phyloP scores from a whole-genome alignment of 2,888 invertebrate species.

The Pandemis corylana region DNA sequence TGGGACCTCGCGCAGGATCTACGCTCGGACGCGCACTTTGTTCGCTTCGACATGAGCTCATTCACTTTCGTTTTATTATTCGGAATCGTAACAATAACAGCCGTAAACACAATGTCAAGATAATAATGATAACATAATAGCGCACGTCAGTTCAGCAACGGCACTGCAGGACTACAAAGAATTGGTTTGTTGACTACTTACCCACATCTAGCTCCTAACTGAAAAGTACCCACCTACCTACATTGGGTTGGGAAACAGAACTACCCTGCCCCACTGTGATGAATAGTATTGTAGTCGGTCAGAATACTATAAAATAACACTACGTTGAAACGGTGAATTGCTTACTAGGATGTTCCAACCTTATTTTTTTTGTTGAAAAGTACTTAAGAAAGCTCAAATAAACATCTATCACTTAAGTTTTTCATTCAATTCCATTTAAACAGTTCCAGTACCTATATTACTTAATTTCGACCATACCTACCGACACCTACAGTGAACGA shows the following conservation, averaged over 20 bases:
- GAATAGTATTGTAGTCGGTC: too few species aligned
- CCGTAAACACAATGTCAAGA: slow-evolving; percentile 48
- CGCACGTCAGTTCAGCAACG: slow-evolving; percentile 6
- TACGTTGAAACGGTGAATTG: too few species aligned
- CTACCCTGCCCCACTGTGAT: too few species aligned
- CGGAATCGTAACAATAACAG: slow-evolving; percentile 51
- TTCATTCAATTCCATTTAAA: too few species aligned
- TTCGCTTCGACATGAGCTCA: slow-evolving; percentile 64
- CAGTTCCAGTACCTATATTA: too few species aligned
- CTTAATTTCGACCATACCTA: too few species aligned
- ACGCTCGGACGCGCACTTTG: slow-evolving; percentile 77
- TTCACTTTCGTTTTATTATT: slow-evolving; percentile 73
- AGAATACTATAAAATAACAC: too few species aligned
- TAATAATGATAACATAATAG: slow-evolving; percentile 27
- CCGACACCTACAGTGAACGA: background rate
- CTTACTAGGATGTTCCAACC: too few species aligned
- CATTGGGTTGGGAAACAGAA: too few species aligned
- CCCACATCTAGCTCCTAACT: slow-evolving; percentile 6
- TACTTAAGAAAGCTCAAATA: too few species aligned
- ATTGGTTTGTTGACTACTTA: slow-evolving; percentile 7
- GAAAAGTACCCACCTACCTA: background rate
- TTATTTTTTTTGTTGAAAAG: too few species aligned
- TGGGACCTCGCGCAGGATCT: slow-evolving; percentile 62
- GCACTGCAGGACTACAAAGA: background rate
- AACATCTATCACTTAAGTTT: too few species aligned